Base-by-base conservation (phyloP, 2,797 vertebrate genomes). In the Peromyscus aztecus region DNA sequence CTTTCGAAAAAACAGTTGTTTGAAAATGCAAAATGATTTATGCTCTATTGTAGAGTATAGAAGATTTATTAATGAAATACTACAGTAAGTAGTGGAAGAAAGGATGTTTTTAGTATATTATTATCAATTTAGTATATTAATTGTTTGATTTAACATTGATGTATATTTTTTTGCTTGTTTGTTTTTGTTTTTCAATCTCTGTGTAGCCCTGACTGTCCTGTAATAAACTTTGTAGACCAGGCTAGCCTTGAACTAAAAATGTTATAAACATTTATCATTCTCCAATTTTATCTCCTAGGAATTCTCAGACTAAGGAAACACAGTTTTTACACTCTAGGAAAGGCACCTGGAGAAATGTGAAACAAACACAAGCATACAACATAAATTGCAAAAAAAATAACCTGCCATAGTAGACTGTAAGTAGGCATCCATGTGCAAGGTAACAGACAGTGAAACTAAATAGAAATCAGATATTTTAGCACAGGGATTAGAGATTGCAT, bases 341-440 rank as follows among this genome's bases (percentile, higher is more conserved):
- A 46, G 1, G 9, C 14, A 27, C 4, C 23, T 31, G 16, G 27
- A 89, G 24, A 94, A 78, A 83, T 16, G 23, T 55, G 23, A 40
- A 6, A 24, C 0, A 19, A 19, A 31, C 5, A 43, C 0, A 19
- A 23, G 0, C 3, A 57, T 14, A 12, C 4, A 73, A 19, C 14
- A n/a, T 2, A 12, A 19, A 13, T 24, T 6, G 0, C 7, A 52
- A n/a, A 84, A 61, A 57, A 40, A 55, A 0, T 2, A 46, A 19
- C 27, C 24, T 40, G 10, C 23, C 34, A 14, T 24, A 23, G 9
- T 4, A 52, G 0, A 31, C 7, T 77, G 2, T 12, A 55, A 7
- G 43, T n/a, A 55, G 40, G 6, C 43, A 43, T 59, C 23, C 0
- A 49, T n/a, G 65, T 37, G 37, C 29, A 46, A 23, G 89, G 2